Base-by-base conservation (phyloP, 30 jellyfish, hydroid and myxozoan species). In the Phacellophora camtschatica region DNA sequence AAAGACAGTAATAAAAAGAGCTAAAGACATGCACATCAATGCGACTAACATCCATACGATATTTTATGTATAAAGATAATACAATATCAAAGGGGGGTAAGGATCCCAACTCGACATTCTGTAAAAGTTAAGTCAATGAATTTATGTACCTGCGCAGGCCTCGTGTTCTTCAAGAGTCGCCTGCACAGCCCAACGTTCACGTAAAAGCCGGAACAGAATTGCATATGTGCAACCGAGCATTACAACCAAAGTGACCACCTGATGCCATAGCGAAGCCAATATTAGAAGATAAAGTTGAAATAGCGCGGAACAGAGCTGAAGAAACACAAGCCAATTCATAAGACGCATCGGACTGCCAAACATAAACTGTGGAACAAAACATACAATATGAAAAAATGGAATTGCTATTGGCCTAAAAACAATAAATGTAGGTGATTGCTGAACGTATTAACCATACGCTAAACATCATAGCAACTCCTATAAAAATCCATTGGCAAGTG, bases 141-240 rank as follows among this genome's bases (percentile, higher is more conserved):
- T 31, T 77, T 67, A 77, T 82, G 90, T 77, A 11, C 90, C 90
- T 8, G 90, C 95, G 35, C 95, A 83, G 7, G 95, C 95, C 77
- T 83, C 95, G 82, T 92, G 98, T 66, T 92, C 98, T 31, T 92
- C 95, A 46, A 92, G 51, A 10, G 96, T 92, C n/a, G 94, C 98
- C 43, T 77, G 86, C 34, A 85, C 96, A 31, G 98, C 97, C 96
- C 98, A 92, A 36, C 96, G 84, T 46, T 86, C 96, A 32, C 98
- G 96, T 46, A 92, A 61, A 48, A 92, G 85, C 67, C 96, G 95
- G 89, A 92, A 92, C 74, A 92, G 66, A 23, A 92, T 84, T 31
- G 66, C 83, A 69, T 85, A 81, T 46, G 82, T 85, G 77, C 85
- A 72, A 32, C 74, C 66, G 15, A 84, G 88, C 89, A 92, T 78